Base-by-base conservation (phyloP, 2,888 invertebrate genomes). In the Oscheius sp. region DNA sequence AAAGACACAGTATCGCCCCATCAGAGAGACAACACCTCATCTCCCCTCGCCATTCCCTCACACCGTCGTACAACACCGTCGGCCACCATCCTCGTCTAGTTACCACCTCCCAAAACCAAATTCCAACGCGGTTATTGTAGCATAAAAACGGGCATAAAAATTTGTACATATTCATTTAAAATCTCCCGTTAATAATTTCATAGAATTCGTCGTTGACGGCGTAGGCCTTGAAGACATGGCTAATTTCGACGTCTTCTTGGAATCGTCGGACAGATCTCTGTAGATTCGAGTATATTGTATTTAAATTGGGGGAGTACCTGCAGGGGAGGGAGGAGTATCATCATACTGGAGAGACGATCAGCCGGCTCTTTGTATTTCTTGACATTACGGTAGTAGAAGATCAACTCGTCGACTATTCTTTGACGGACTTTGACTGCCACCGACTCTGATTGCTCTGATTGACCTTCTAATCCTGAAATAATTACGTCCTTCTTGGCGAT, bases 171-270 rank as follows among this genome's bases (percentile, higher is more conserved):
- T 35, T 9, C 35, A 9, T 35, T 45, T 23, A 66, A 52, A 66
- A 66, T 61, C 72, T 21, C 27, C 80, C 80, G 55, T 76, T 81
- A n/a, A 79, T 78, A 25, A 81, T 46, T 35, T 79, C 78, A 29
- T 81, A 81, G 18, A 81, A 79, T n/a, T 73, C 72, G 9, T 75
- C 74, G 16, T 81, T 77, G 3, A 81, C 76, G 0, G 78, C 74
- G 52, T 76, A 79, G 0, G 76, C 79, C 52, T 78, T 77, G 64
- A 81, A 81, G 0, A 81, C 81, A 29, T 81, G 76, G 25, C 75
- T 78, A 52, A 81, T 81, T 29, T 81, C 81, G 0, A 79, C 76
- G 53, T 81, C 81, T 73, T 81, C 81, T 63, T 81, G 79, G 68
- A 81, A 81, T 41, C 81, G 64, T 12, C 81, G 71, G 0, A 79